Base-by-base conservation (phyloP, 92 coral and sea anemone species). In the Hydrozoanthus gracilis region DNA sequence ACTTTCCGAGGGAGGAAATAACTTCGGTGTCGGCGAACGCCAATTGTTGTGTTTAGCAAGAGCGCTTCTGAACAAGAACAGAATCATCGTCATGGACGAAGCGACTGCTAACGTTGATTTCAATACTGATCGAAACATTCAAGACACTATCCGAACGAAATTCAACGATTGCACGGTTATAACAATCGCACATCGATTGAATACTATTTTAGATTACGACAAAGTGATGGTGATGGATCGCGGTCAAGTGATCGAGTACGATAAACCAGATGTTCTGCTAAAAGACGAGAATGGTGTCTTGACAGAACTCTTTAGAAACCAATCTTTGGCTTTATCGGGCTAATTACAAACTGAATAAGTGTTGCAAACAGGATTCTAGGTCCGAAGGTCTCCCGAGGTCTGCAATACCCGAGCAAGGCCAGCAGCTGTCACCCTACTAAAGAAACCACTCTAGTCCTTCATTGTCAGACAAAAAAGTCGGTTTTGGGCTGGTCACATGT, bases 91-190 rank as follows among this genome's bases (percentile, higher is more conserved):
- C 44, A 92, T 94, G 95, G 98, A 94, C 77, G 98, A 94, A 70
- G 98, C 98, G 20, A 94, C 98, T 3, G 98, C 98, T 20, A 94
- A 94, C 87, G 98, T 94, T 44, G 98, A 94, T 69, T 94, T 94
- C 79, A 94, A 88, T 65, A 94, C 98, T 6, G 98, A 94, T 85
- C 88, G 88, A 68, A 86, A 90, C 45, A 94, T 94, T 56, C 98
- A 94, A 71, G 98, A 94, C 77, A 92, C 95, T 16, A 94, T 94
- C 73, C 86, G 98, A 35, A 87, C 71, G 72, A 94, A 94, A 52
- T 94, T 94, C 86, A 82, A 90, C 82, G 95, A 92, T 75, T 90
- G 98, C 64, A 94, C 98, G 8, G 95, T 94, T 60, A 92, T 94
- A n/a, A 94, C 98, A 10, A 94, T 94, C 44, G 98, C 98, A 9